Percentiles rank a stretch among this genome's conserved stretches.
phyloP scores from a whole-genome alignment of 2,797 vertebrate species.

The Chloroceryle amazona region DNA sequence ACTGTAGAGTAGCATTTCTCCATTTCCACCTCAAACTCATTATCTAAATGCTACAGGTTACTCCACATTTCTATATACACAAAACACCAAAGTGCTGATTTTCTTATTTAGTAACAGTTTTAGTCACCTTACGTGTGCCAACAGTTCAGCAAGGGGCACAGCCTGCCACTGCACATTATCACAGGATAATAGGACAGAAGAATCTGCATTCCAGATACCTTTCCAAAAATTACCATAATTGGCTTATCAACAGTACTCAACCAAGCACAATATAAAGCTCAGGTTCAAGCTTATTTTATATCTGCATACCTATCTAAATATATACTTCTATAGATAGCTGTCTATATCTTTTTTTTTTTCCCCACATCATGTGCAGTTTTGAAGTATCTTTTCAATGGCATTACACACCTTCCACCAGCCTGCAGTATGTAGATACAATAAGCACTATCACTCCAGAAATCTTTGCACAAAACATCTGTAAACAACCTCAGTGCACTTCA shows the following conservation, averaged over 20 bases:
- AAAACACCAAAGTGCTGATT: slow-evolving; percentile 2
- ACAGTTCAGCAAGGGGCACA: slow-evolving; percentile 24
- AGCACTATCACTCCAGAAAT: neutral
- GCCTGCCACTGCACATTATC: slow-evolving; percentile 40
- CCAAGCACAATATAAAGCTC: slow-evolving; percentile 52
- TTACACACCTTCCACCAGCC: slow-evolving; percentile 27
- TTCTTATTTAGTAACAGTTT: slow-evolving; percentile 32
- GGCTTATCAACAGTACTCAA: slow-evolving; percentile 71
- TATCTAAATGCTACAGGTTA: slow-evolving; percentile 57
- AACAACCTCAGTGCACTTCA: slow-evolving; percentile 7
- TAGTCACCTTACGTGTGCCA: neutral
- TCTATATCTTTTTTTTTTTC: neutral
- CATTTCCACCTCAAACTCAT: slow-evolving; percentile 38
- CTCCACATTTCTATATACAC: neutral
- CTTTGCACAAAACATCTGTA: neutral
- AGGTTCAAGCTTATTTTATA: slow-evolving; percentile 20
- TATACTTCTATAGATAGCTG: neutral
- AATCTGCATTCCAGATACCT: slow-evolving; percentile 51
- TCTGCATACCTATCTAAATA: neutral
- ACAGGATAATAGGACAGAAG: slow-evolving; percentile 49
- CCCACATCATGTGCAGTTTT: neutral
- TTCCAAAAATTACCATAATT: slow-evolving; percentile 65
- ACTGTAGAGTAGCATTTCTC: slow-evolving; percentile 61
- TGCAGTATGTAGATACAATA: slow-evolving; percentile 4
- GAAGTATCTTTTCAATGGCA: slow-evolving; percentile 46